A percentile compares a stretch with the other conserved stretches of the same genome.
Evolutionary conservation across 2,113 vertebrate species (phyloP).

Genomic region (Nycticryphes semicollaris): DNA sequence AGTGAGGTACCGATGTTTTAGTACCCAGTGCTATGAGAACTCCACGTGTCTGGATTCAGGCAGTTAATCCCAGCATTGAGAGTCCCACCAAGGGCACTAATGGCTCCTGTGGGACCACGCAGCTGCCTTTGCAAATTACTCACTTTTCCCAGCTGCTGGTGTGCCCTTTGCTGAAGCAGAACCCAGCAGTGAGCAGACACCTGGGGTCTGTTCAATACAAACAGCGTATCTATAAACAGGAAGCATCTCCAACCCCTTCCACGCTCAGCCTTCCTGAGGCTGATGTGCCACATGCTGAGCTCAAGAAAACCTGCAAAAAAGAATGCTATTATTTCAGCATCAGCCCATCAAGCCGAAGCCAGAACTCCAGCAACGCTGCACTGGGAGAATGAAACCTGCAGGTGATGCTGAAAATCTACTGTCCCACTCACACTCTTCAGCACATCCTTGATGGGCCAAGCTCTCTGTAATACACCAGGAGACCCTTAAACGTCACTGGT

Average conservation of each 20-base stretch:
- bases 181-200: neutral
- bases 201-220: neutral
- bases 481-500: fast-evolving
- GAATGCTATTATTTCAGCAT: neutral
- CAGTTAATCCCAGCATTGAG: neutral
- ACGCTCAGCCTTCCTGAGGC: neutral
- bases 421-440: neutral
- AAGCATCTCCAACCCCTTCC: neutral
- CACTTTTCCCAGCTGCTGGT: neutral
- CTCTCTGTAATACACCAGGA: neutral
- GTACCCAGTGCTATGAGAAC: neutral
- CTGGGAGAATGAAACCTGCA: neutral
- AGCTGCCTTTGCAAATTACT: neutral
- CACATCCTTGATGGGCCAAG: neutral
- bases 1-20: neutral
- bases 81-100: neutral
- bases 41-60: neutral
- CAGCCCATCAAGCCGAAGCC: neutral
- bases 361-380: neutral
- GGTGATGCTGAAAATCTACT: neutral
- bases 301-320: neutral
- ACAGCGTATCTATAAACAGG: neutral
- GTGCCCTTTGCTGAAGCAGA: neutral
- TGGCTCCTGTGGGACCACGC: neutral
- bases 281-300: fast-evolving